phyloP scores from a whole-genome alignment of 2,113 vertebrate species.

The Notothenia rossii region DNA sequence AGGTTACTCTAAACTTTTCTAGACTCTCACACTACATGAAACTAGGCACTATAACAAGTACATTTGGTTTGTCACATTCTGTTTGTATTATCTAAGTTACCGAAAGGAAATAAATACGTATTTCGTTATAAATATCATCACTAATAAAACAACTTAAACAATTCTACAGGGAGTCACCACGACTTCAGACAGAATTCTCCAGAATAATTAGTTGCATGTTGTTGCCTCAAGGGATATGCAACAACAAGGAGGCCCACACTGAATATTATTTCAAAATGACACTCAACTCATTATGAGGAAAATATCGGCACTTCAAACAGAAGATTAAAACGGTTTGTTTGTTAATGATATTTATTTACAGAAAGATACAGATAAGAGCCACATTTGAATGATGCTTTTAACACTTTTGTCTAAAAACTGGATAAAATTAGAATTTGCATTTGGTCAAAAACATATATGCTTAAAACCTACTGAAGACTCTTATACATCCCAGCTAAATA shows the following conservation, averaged over 20 bases:
- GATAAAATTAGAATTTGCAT: not conserved
- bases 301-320: not conserved
- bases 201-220: slow-evolving; percentile 46
- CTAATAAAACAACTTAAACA: not conserved
- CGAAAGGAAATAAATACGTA: not conserved
- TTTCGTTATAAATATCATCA: not conserved
- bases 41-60: too few species aligned
- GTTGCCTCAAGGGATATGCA: slow-evolving; percentile 24
- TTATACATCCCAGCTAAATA: not conserved
- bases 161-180: slow-evolving; percentile 31
- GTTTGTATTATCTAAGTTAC: too few species aligned
- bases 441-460: too few species aligned
- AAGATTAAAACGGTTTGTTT: too few species aligned
- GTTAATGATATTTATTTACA: too few species aligned
- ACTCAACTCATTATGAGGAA: slow-evolving; percentile 10
- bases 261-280: not conserved
- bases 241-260: not conserved
- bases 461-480: not conserved
- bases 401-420: too few species aligned
- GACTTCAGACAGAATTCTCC: slow-evolving; percentile 38
- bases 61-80: too few species aligned
- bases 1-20: slow-evolving; percentile 34
- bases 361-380: not conserved
- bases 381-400: not conserved
- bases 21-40: not conserved